Percentiles rank a stretch among this genome's conserved stretches.
Conservation (phyloP, 2,797 vertebrate species). For the Salmo trutta region DNA sequence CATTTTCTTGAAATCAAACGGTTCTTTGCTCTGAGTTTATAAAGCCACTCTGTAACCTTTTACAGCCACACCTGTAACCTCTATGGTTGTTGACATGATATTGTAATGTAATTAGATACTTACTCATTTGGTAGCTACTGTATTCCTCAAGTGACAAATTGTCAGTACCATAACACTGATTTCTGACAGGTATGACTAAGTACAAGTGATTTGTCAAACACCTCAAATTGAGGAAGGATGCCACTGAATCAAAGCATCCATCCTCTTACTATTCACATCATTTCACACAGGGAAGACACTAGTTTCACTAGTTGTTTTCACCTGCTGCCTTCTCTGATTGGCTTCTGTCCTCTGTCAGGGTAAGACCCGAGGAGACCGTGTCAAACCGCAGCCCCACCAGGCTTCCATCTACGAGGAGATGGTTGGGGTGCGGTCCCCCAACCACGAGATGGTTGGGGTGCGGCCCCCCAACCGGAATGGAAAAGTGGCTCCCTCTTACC, state of each 20-base stretch:
- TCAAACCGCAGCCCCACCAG: constrained; percentile 26
- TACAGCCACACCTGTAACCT: too few relatives aligned
- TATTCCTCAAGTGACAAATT: not conserved
- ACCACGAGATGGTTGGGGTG: constrained; percentile 68
- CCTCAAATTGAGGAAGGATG: not conserved
- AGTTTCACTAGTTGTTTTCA: not conserved
- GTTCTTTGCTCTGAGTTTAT: too few relatives aligned
- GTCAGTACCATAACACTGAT: not conserved
- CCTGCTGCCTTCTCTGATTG: constrained; percentile 46
- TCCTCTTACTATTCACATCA: not conserved
- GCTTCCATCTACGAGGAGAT: constrained; percentile 77
- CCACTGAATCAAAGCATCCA: not conserved
- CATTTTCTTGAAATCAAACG: too few relatives aligned
- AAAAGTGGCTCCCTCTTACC: not conserved
- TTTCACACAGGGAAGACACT: constrained; percentile 48
- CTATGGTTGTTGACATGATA: too few relatives aligned
- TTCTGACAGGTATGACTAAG: not conserved
- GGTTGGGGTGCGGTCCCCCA: constrained; percentile 34
- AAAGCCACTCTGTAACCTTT: too few relatives aligned
- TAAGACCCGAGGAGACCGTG: constrained; percentile 18
- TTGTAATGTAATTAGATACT: too few relatives aligned
- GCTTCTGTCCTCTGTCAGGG: constrained; percentile 40
- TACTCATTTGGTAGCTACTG: not conserved
- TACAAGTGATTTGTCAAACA: not conserved
- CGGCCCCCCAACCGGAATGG: constrained; percentile 21